Evolutionary conservation across 2,888 invertebrate species (phyloP), one percentile per base, ranked within the genome.

Genomic region (Pharmacophagus antenor): DNA sequence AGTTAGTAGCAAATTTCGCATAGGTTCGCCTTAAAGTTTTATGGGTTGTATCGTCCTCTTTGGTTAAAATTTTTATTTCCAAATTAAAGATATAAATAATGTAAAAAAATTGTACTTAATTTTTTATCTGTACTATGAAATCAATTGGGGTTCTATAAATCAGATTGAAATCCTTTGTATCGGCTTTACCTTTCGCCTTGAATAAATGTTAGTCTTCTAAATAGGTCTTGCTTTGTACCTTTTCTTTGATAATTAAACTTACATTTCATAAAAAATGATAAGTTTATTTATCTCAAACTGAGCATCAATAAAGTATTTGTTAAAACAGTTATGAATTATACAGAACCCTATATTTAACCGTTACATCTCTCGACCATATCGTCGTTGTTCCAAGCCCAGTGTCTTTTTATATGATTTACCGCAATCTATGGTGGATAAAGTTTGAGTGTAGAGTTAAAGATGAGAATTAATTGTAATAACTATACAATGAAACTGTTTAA

Each of bases 381-480:
- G 51, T 52, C 51, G 46, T 46, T 51, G 52, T 58, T 58, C 52
- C 58, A 22, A 17, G 18, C 18, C 42, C 18, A 18, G 42, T 44
- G 10, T 18, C 37, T 52, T 51, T 58, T 46, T 58, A 51, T 31
- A 44, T 46, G 46, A 51, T 52, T 58, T 47, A 47, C 58, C 52
- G 58, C 47, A 54, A 59, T 49, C 49, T 54, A 54, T 54, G 49
- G 41, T 58, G 54, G 54, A 59, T 53, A 46, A 22, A 31, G 48
- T 48, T 48, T 53, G 50, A 55, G 41, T 53, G 44, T 46, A 53
- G 23, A 37, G 23, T 44, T 44, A 44, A 44, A 44, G 20, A 44
- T 44, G 42, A 44, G 10, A 44, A 44, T 8, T 20, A 44, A 44
- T 44, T 20, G 1, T 20, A n/a, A 44, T 10, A 8, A 18, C 18